These are phyloP conservation scores for Panurus biarmicus DNA, from an alignment of 2,113 vertebrate species.

Conservation along the genomic window DNA sequence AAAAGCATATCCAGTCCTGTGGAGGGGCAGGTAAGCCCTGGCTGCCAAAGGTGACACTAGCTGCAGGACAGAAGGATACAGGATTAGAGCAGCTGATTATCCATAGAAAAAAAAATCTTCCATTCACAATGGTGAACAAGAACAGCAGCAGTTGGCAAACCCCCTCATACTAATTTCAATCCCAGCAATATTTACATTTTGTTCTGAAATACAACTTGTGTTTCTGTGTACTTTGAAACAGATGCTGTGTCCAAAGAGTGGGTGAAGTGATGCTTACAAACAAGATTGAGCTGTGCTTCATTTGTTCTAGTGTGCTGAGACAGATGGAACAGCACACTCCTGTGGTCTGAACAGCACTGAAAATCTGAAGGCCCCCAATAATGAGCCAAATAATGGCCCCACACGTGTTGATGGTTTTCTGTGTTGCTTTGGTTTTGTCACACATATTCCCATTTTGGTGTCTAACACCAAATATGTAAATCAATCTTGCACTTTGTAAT, in stretches of 20 bases:
- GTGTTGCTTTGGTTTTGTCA: not conserved
- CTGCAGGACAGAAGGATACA: not conserved
- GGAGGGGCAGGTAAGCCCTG: not conserved
- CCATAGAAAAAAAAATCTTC: not conserved
- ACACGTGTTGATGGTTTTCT: not conserved
- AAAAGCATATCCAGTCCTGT: not conserved
- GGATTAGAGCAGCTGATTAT: not conserved
- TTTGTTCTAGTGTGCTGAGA: conserved; percentile 21
- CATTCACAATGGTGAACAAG: not conserved
- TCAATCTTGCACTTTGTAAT: not conserved
- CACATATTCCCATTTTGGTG: not conserved
- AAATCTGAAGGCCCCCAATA: not conserved
- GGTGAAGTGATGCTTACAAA: conserved; percentile 15
- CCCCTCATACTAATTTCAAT: not conserved
- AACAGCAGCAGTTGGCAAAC: not conserved
- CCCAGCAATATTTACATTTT: conserved; percentile 38
- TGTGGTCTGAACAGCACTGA: not conserved
- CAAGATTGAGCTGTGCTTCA: not conserved
- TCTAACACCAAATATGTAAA: not conserved
- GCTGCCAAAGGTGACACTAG: not conserved
- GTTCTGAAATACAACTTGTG: conserved; percentile 26
- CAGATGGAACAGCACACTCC: conserved; percentile 8
- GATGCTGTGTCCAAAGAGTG: conserved; percentile 28
- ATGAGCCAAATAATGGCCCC: not conserved
- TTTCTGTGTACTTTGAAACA: conserved; percentile 28